Base-by-base conservation (phyloP, 2,888 invertebrate genomes). In the Drosophila multiciliata region DNA sequence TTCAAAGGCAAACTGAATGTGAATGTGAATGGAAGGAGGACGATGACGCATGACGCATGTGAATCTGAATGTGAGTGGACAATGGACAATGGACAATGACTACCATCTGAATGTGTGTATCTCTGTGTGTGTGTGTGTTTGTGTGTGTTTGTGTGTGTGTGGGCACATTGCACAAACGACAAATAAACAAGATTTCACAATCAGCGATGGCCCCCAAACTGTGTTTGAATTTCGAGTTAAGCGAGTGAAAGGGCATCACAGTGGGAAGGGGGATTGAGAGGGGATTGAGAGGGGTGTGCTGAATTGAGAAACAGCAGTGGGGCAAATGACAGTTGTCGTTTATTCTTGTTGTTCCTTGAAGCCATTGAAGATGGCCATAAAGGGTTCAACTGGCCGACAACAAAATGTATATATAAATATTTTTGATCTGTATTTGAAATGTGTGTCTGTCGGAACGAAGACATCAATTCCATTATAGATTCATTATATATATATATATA, bases 161-260 rank as follows among this genome's bases (percentile, higher is more conserved):
- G 60, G 55, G 45, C 72, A n/a, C 64, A 53, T 42, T 42, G 49
- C 49, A 29, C 11, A 64, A 73, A 52, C 38, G 61, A 64, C 82
- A 85, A 82, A 75, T 80, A 82, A 88, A 87, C 88, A 85, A 83
- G 86, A 84, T 88, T 84, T 85, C 71, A 87, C 84, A 84, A 84
- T 84, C 84, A 84, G 80, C 85, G 75, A 71, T 78, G 69, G 75
- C 66, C 71, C 74, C 75, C 70, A 85, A 86, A 88, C 76, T 86
- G 78, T 81, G 81, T 82, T 83, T 81, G 87, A 80, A 71, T 82
- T 78, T 76, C 66, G 66, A 86, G 79, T 72, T 82, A 83, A 87
- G 84, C 70, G 83, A 66, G 76, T 66, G 59, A 38, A 60, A 38
- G 20, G 45, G n/a, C 17, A 23, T n/a, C n/a, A n/a, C n/a, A n/a